Percentiles rank a stretch among this genome's conserved stretches.
phyloP scores from a whole-genome alignment of 2,797 vertebrate genomes.

The Gymnoscopelus microlampas region DNA sequence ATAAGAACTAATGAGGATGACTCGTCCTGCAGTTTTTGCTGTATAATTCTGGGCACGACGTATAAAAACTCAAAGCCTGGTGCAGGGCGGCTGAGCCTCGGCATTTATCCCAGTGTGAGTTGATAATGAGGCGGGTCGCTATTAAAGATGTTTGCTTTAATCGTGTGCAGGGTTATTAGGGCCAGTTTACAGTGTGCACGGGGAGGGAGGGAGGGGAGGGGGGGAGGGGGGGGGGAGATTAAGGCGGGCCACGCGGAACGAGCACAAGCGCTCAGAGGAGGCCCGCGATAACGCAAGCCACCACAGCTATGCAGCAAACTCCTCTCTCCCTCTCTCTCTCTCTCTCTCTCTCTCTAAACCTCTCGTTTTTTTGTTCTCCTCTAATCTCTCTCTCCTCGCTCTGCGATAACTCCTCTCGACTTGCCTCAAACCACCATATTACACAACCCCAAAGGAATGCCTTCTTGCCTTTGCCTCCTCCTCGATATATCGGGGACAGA shows the following conservation, averaged over 20 bases:
- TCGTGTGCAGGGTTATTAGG: conserved; percentile 69
- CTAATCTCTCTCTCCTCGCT: conserved; percentile 25
- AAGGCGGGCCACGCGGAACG: conserved; percentile 64
- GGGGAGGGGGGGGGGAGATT: conserved; percentile 63
- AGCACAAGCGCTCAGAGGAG: conserved; percentile 49
- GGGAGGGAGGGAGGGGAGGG: no score
- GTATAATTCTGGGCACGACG: conserved; percentile 27
- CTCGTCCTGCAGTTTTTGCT: conserved; percentile 17
- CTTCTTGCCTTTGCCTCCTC: conserved; percentile 14
- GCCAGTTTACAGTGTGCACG: conserved; percentile 68
- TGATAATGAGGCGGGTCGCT: conserved; percentile 67
- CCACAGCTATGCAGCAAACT: conserved; percentile 54
- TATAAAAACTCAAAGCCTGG: not conserved
- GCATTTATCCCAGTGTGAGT: conserved; percentile 54
- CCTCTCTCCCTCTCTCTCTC: conserved; percentile 17
- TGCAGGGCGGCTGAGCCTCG: conserved; percentile 31
- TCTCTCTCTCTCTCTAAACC: conserved; percentile 15
- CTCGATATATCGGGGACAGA: conserved; percentile 51
- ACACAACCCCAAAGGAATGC: conserved; percentile 72
- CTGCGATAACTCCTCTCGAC: conserved; percentile 2
- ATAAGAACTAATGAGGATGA: conserved; percentile 15
- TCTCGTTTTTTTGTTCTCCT: no score
- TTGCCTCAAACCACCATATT: conserved; percentile 56
- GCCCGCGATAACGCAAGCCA: conserved; percentile 60
- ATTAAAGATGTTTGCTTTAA: conserved; percentile 75